A percentile compares a stretch with the other conserved stretches of the same genome.
These are phyloP conservation scores for Leuciscus idus DNA, from an alignment of 2,113 vertebrate species.

Conservation along the genomic window DNA sequence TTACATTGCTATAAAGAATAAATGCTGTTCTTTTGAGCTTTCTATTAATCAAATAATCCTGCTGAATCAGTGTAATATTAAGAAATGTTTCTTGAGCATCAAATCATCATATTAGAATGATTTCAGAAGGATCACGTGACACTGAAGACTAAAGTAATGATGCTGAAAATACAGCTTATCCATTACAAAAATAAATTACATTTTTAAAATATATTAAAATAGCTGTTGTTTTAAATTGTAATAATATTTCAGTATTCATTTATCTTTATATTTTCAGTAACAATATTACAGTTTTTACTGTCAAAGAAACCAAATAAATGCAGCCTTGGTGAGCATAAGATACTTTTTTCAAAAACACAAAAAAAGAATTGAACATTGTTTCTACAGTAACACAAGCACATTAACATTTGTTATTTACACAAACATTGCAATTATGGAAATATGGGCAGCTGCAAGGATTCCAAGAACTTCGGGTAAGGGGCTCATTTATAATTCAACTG, in stretches of 20 bases:
- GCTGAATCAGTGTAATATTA: not conserved
- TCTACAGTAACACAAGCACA: not conserved
- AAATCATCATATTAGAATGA: not conserved
- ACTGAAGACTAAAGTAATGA: not conserved
- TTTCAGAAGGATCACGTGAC: not conserved
- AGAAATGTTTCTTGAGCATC: not conserved
- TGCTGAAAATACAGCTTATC: not conserved
- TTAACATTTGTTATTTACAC: not conserved
- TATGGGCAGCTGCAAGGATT: not conserved
- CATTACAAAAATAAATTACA: not conserved
- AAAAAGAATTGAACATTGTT: not conserved
- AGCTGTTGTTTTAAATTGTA: not conserved
- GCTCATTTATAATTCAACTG: conserved; percentile 16
- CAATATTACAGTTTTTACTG: not conserved
- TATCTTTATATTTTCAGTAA: no score
- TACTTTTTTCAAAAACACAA: not conserved
- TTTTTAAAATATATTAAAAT: not conserved
- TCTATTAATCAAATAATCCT: not conserved
- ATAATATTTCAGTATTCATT: not conserved
- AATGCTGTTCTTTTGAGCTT: not conserved
- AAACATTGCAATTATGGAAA: not conserved
- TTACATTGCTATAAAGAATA: not conserved
- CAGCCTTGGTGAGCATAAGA: not conserved
- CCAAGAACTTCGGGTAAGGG: not conserved
- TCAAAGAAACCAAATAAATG: not conserved